Evolutionary conservation across 2,113 vertebrate genomes (phyloP).

Genomic region (Ginglymostoma cirratum): DNA sequence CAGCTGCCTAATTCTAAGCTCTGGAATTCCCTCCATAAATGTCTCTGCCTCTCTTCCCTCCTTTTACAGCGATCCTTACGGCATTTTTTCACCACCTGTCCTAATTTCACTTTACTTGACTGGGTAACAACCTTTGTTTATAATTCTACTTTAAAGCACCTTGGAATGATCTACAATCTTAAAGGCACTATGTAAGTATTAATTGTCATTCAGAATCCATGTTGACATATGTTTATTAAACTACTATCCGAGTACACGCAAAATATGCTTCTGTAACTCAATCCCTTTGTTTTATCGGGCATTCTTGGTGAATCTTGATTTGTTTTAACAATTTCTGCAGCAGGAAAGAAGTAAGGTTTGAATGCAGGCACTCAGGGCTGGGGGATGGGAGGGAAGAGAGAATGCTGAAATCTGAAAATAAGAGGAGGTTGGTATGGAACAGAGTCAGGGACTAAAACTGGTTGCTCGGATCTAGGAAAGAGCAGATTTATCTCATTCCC

Average conservation of each 20-base stretch:
- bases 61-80: too few relatives aligned
- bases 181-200: not conserved
- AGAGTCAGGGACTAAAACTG: not conserved
- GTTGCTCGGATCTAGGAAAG: not conserved
- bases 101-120: too few relatives aligned
- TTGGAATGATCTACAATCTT: not conserved
- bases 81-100: too few relatives aligned
- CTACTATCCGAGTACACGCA: not conserved
- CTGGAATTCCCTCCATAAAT: too few relatives aligned
- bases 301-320: not conserved
- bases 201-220: not conserved
- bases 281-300: not conserved
- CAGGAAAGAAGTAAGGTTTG: not conserved
- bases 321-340: not conserved
- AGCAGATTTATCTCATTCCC: not conserved
- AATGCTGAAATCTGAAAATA: not conserved
- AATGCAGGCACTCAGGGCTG: not conserved
- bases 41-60: too few relatives aligned
- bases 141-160: not conserved
- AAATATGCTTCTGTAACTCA: not conserved
- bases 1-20: too few relatives aligned
- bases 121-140: not conserved
- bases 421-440: not conserved
- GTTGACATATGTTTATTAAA: not conserved
- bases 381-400: not conserved